Conservation (phyloP, 2,113 vertebrate species). For the Ceuthmochares aereus region DNA sequence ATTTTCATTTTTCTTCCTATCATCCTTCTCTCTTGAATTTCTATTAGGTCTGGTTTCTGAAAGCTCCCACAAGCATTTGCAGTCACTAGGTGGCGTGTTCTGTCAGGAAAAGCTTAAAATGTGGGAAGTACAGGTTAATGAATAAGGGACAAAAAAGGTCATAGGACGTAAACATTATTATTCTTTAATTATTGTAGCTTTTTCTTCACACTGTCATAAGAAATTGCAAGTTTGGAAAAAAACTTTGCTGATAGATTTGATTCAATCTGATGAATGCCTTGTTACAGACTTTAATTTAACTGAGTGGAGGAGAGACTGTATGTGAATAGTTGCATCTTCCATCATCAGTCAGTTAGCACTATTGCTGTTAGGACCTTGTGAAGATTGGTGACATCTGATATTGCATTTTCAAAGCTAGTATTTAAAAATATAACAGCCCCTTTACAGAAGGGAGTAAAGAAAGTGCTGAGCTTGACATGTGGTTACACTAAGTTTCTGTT, state of each 20-base stretch:
- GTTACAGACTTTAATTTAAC: not conserved
- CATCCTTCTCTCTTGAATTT: not conserved
- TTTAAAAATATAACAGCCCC: not conserved
- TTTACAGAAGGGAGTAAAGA: not conserved
- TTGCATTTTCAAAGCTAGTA: not conserved
- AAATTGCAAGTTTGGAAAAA: not conserved
- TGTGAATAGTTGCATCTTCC: not conserved
- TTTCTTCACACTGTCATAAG: not conserved
- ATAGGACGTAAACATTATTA: not conserved
- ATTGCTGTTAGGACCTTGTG: not conserved
- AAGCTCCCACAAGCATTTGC: not conserved
- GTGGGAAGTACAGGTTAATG: not conserved
- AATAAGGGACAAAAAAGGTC: not conserved
- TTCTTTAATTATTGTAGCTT: not conserved
- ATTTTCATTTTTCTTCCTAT: not conserved
- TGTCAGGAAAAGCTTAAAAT: not conserved
- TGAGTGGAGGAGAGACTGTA: not conserved
- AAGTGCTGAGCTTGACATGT: not conserved
- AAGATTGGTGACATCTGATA: not conserved
- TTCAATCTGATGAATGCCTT: not conserved
- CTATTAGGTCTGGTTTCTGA: not conserved
- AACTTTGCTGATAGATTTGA: not conserved
- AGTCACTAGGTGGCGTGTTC: slow-evolving; percentile 52
- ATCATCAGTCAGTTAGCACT: not conserved
- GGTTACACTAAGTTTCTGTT: not conserved